These are phyloP conservation scores for Beris chalybata DNA, from an alignment of 2,888 invertebrate genomes.

Conservation along the genomic window DNA sequence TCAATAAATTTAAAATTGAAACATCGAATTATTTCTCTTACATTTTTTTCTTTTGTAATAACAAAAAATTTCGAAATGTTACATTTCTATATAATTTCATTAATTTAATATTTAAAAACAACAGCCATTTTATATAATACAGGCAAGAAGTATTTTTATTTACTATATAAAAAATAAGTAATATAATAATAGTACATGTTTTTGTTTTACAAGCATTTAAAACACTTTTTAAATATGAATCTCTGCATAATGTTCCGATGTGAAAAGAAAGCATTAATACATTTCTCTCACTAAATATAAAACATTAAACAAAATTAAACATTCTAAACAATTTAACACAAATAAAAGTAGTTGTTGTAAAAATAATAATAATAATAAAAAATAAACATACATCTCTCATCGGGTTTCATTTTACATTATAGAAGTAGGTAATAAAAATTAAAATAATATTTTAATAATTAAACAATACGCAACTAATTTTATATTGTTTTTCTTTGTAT, in stretches of 20 bases:
- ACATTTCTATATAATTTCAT: constrained; percentile 5
- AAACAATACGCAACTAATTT: neutral
- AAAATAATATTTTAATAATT: neutral
- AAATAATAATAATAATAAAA: neutral
- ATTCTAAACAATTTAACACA: neutral
- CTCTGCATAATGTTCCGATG: too few species aligned
- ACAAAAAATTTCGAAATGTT: constrained; percentile 19
- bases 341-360: neutral
- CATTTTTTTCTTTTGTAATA: constrained; percentile 21
- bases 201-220: neutral
- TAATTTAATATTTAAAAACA: constrained; percentile 20
- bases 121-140: constrained; percentile 40
- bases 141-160: constrained; percentile 33
- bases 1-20: neutral
- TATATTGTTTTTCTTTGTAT: too few species aligned
- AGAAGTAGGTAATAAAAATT: neutral
- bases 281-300: constrained; percentile 3
- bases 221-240: constrained; percentile 9
- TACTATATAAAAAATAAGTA: neutral
- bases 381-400: too few species aligned
- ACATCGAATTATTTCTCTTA: neutral
- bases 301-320: neutral
- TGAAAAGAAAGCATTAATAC: constrained; percentile 1
- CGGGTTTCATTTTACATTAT: neutral
- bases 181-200: neutral